A percentile compares a stretch with the other conserved stretches of the same genome.
phyloP scores from a whole-genome alignment of 1,140 invertebrate genomes.

The Dolichoris vasculosae region DNA sequence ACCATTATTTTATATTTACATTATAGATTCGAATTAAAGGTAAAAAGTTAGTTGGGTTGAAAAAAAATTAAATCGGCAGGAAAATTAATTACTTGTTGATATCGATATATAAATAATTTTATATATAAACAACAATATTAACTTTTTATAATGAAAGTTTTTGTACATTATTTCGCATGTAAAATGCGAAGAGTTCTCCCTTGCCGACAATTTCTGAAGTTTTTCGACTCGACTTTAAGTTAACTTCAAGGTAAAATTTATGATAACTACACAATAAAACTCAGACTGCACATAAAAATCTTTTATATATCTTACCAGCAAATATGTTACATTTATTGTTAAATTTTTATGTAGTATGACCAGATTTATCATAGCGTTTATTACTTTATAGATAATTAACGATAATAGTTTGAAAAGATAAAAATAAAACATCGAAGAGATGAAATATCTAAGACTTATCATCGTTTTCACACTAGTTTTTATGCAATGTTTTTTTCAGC shows the following conservation, averaged over 20 bases:
- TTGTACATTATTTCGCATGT: not conserved
- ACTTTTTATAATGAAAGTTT: conserved; percentile 4
- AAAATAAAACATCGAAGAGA: not conserved
- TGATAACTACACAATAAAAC: not conserved
- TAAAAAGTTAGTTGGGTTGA: not conserved
- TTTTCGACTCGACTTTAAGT: conserved; percentile 1
- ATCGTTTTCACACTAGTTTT: not conserved
- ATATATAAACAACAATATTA: not conserved
- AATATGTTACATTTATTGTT: not conserved
- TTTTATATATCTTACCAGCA: not conserved
- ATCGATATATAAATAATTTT: not conserved
- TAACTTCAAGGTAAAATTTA: conserved; percentile 6
- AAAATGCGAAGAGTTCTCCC: not conserved
- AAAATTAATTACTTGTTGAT: not conserved
- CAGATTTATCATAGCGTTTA: not conserved
- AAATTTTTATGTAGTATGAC: not conserved
- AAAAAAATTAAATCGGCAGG: not conserved
- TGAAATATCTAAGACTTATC: not conserved
- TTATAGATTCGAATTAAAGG: too few species aligned
- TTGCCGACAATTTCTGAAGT: conserved; percentile 2
- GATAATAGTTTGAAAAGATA: not conserved
- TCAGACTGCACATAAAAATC: not conserved
- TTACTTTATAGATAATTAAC: not conserved
- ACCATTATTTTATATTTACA: too few species aligned
- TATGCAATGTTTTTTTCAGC: not conserved